Percentiles rank a stretch among this genome's conserved stretches.
phyloP scores from a whole-genome alignment of 2,113 vertebrate genomes.

The Periophthalmodon schlosseri region DNA sequence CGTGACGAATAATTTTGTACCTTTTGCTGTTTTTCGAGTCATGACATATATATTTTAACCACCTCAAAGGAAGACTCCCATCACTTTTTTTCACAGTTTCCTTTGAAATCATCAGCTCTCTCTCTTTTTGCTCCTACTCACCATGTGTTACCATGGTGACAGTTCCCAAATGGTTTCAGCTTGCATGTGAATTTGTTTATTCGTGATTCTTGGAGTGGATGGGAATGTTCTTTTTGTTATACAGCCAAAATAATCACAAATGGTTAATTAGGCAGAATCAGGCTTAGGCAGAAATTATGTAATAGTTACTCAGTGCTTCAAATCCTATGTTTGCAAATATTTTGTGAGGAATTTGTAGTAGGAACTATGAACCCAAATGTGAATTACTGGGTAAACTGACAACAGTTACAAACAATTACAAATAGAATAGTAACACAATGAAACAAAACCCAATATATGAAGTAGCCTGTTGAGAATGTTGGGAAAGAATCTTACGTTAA shows the following conservation, averaged over 20 bases:
- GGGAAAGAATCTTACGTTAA: background rate
- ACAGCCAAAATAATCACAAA: slow-evolving; percentile 41
- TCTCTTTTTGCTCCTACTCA: slow-evolving; percentile 69
- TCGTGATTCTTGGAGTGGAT: slow-evolving; percentile 54
- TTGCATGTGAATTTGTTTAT: slow-evolving; percentile 65
- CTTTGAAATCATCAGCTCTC: slow-evolving; percentile 64
- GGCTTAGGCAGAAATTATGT: background rate
- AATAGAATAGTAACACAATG: background rate
- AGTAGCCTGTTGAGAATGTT: background rate
- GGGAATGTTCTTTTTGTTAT: slow-evolving; percentile 56
- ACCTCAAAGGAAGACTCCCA: slow-evolving; percentile 61
- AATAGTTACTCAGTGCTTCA: background rate
- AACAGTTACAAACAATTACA: background rate
- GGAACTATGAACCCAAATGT: background rate
- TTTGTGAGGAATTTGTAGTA: background rate
- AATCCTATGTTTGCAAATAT: background rate
- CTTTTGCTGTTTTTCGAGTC: slow-evolving; percentile 19
- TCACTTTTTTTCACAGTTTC: slow-evolving; percentile 60
- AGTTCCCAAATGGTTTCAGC: slow-evolving; percentile 60
- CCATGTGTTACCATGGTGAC: slow-evolving; percentile 73
- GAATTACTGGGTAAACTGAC: background rate
- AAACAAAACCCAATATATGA: background rate
- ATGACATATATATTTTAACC: slow-evolving; percentile 58
- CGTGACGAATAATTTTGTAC: slow-evolving; percentile 36
- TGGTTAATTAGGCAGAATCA: slow-evolving; percentile 28